Base-by-base conservation (phyloP, 53 echinoderm and acorn worm species). In the Crossaster papposus region DNA sequence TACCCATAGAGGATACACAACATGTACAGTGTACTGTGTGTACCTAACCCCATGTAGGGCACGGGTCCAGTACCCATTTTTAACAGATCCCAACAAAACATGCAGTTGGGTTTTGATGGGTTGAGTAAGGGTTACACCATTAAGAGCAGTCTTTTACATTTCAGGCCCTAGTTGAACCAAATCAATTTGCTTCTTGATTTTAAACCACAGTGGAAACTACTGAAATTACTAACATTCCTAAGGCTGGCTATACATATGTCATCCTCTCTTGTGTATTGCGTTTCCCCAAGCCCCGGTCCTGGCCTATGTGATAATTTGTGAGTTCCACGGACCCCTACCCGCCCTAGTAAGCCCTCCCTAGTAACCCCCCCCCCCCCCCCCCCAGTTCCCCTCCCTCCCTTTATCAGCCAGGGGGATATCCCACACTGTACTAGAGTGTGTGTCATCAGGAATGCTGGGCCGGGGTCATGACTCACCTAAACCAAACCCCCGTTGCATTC, bases 391-490 rank as follows among this genome's bases (percentile, higher is more conserved):
- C 44, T 44, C 44, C 44, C 44, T 44, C 44, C 44, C 44, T 44
- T 44, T 44, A 44, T 44, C 72, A 77, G 83, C 87, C 76, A 87
- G 63, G 87, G 81, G 87, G 87, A 87, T 87, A 87, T 87, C 87
- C 87, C 87, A 10, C 44, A n/a, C 44, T 51, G 72, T 72, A 85
- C 85, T 36, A 77, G n/a, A n/a, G n/a, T n/a, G n/a, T 87, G 87
- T 87, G 87, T 87, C 87, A 87, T 86, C 36, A 36, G 75, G 77
- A 13, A 76, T 87, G 76, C 87, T 36, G 63, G 74, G 15, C 71
- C 22, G 17, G 58, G 80, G 55, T 30, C n/a, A 18, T 80, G 80
- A 80, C 80, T 80, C 80, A 12, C 51, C 54, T 34, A n/a, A n/a
- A 58, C 44, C 2, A 32, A n/a, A 44, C 44, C 80, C 80, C 36